phyloP scores from a whole-genome alignment of 30 jellyfish, hydroid and myxozoan genomes.

The Cassiopea andromeda region DNA sequence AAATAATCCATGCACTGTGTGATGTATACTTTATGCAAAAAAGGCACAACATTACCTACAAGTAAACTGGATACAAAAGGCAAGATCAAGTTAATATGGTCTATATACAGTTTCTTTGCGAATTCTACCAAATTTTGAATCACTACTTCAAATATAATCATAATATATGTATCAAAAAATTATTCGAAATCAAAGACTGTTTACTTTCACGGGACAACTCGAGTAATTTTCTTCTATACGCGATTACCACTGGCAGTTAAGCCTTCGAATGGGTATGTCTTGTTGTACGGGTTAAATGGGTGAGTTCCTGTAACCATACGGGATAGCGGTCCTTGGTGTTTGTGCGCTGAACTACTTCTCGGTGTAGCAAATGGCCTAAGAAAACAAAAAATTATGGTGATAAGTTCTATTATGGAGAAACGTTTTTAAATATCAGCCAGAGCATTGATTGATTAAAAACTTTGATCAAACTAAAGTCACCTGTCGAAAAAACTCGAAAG shows the following conservation, averaged over 20 bases:
- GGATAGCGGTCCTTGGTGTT: conserved; percentile 88
- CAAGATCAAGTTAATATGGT: background rate
- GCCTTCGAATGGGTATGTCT: conserved; percentile 54
- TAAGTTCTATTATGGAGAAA: background rate
- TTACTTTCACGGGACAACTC: background rate
- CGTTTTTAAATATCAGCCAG: background rate
- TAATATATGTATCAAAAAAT: background rate
- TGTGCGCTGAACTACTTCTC: conserved; percentile 43
- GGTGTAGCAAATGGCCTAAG: conserved; percentile 64
- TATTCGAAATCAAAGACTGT: background rate
- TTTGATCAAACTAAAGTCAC: background rate
- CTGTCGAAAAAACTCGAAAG: no score
- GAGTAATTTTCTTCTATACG: background rate
- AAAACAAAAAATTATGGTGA: background rate
- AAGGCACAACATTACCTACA: background rate
- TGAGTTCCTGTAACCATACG: conserved; percentile 82
- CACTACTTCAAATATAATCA: background rate
- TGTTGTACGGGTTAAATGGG: conserved; percentile 91
- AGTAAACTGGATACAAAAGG: background rate
- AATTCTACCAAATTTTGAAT: background rate
- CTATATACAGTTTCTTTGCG: background rate
- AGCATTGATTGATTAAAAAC: background rate
- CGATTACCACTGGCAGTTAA: conserved; percentile 81
- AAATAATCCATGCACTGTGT: background rate
- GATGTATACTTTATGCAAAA: background rate